Evolutionary conservation across 1,140 invertebrate species (phyloP), one percentile per base, ranked within the genome.

Genomic region (Drosophila varians): DNA sequence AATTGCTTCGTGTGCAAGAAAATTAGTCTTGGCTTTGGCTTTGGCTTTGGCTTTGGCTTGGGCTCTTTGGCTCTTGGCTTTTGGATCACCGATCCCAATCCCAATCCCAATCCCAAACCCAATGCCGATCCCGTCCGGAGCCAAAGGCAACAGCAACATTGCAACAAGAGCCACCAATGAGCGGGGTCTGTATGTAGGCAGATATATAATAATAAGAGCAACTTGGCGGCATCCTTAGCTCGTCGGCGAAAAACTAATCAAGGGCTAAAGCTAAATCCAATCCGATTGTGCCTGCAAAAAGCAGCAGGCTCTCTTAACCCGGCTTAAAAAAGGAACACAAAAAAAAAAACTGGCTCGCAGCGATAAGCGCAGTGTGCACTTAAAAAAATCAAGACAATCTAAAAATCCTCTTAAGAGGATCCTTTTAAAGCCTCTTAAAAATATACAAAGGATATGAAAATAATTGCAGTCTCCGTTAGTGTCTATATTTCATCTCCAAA

Each of bases 1-100:
- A 87, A 87, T 87, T 87, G 82, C 86, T 87, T 90, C 88, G 88
- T 90, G 88, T 90, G 88, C 88, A 90, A 90, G 88, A 90, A 90
- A 90, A 90, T 90, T 90, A 90, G 88, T 90, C 89, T 90, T 80
- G 76, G 61, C 61, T 45, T 12, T 38, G 34, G 34, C 34, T 38
- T 6, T 31, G 28, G 28, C n/a, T n/a, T n/a, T n/a, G n/a, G n/a
- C 31, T 36, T 12, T 36, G 34, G 34, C 34, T 36, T 36, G 7
- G n/a, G 73, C 31, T 62, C 74, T 9, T 42, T 42, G 38, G 38
- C 16, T 42, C 16, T 42, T 16, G 6, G 77, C 42, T 69, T 74
- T 42, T 18, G 38, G 38, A 42, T 42, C 40, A 49, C 58, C 47
- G 70, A 66, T 68, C 66, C 61, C 56, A 62, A 61, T 21, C 28